Percentiles rank a stretch among this genome's conserved stretches.
These are phyloP conservation scores for Ficedula albicollis DNA, from an alignment of 2,797 vertebrate genomes.

Conservation along the genomic window DNA sequence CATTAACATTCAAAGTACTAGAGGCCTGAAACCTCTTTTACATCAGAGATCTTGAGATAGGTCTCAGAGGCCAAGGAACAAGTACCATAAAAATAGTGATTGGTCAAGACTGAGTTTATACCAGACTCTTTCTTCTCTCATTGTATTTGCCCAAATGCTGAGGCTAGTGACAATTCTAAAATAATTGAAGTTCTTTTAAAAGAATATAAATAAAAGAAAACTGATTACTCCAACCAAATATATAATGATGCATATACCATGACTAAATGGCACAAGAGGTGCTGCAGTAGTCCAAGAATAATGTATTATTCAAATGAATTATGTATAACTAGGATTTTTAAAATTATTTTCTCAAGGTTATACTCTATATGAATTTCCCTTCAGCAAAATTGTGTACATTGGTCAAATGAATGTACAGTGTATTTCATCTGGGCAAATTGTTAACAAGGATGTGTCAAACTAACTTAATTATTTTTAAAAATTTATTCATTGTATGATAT, in stretches of 20 bases:
- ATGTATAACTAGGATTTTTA: not conserved
- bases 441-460: not conserved
- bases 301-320: not conserved
- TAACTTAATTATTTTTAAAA: not conserved
- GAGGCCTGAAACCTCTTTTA: not conserved
- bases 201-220: not conserved
- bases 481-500: not conserved
- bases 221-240: not conserved
- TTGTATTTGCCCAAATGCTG: not conserved
- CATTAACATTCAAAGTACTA: not conserved
- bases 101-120: not conserved
- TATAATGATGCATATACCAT: not conserved
- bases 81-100: not conserved
- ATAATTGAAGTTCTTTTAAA: not conserved
- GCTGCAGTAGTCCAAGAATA: not conserved
- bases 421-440: not conserved
- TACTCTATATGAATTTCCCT: not conserved
- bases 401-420: not conserved
- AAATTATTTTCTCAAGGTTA: not conserved
- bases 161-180: not conserved
- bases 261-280: not conserved
- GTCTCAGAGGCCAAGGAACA: not conserved
- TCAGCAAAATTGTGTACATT: not conserved
- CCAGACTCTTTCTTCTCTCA: not conserved
- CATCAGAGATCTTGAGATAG: not conserved